A percentile compares a stretch with the other conserved stretches of the same genome.
These are phyloP conservation scores for Spisula subtruncata DNA, from an alignment of 2,888 invertebrate genomes.

Conservation along the genomic window DNA sequence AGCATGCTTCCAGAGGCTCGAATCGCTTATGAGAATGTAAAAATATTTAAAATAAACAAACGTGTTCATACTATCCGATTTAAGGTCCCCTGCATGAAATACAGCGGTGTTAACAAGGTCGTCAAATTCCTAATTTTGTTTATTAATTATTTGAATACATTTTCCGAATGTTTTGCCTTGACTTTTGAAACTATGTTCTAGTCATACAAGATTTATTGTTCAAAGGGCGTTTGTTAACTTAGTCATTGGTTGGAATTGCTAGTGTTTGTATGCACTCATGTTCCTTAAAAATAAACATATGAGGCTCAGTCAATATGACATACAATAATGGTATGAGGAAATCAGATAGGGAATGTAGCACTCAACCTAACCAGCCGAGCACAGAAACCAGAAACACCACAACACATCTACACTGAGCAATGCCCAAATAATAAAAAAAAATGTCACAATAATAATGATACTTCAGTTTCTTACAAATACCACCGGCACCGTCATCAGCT, in stretches of 20 bases:
- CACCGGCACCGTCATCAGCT: too few species aligned
- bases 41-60: constrained; percentile 15
- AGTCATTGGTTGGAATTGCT: background rate
- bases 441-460: too few species aligned
- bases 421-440: too few species aligned
- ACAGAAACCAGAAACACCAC: too few species aligned
- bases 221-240: too few species aligned
- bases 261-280: background rate
- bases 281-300: background rate
- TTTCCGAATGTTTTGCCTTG: background rate
- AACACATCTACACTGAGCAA: too few species aligned
- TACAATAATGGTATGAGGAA: too few species aligned
- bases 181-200: background rate
- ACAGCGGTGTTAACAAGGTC: constrained; percentile 18
- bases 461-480: too few species aligned
- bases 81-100: background rate
- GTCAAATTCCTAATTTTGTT: background rate
- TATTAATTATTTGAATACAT: background rate
- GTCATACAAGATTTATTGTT: too few species aligned
- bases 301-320: too few species aligned
- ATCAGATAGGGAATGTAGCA: too few species aligned
- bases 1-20: constrained; percentile 3
- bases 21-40: constrained; percentile 10
- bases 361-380: too few species aligned
- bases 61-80: background rate